Base-by-base conservation (phyloP, 1,140 invertebrate genomes). In the Tetraneura akinire region DNA sequence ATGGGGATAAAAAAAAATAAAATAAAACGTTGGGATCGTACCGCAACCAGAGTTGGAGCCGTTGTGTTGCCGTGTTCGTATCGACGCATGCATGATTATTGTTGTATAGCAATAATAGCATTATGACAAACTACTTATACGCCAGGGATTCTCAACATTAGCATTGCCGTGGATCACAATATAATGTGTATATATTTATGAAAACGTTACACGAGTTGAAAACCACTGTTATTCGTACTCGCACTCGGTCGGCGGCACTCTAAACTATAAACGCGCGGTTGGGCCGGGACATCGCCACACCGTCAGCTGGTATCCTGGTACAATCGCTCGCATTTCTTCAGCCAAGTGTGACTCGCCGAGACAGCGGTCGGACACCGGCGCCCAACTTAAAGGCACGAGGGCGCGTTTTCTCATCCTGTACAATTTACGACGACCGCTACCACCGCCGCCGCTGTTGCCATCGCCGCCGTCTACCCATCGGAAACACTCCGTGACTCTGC, bases 261-360 rank as follows among this genome's bases (percentile, higher is more conserved):
- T 11, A 18, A 18, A 16, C 60, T 37, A 26, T 11, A 18, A 18
- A 32, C 64, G n/a, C 16, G 32, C 37, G n/a, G 64, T 13, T 18
- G 32, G n/a, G 18, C 21, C 26, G 16, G 11, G 23, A 49, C 13
- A 49, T 32, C 68, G 68, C 51, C 8, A 32, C 13, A 49, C 29
- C 21, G 32, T 16, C 37, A 32, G 57, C 74, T 78, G 21, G 23
- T 78, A 78, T n/a, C 74, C 74, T 78, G 74, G 74, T 78, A 78
- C 74, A 78, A 78, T 78, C 74, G 74, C 74, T 78, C 74, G 74
- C 74, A 78, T 78, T 78, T 78, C 74, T 78, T 78, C 74, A 78
- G 74, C 74, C 74, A 78, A 78, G 74, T 78, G 74, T 78, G 74
- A 78, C 74, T 55, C 55, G 74, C 32, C 53, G 51, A 42, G 55